Conservation (phyloP, 2,113 vertebrate species). For the Isurus oxyrinchus region DNA sequence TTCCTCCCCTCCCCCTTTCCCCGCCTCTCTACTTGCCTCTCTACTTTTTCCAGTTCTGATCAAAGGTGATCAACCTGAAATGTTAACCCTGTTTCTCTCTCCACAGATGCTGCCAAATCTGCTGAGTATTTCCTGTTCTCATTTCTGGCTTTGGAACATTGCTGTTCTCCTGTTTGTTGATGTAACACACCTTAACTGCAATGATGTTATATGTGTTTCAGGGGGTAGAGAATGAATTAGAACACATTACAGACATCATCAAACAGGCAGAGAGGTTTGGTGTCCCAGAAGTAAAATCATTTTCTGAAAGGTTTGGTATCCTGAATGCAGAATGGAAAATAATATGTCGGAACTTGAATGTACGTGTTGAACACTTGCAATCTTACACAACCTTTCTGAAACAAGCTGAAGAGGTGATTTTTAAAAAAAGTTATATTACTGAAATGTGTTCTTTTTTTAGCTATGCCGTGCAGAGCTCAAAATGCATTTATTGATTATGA, state of each 20-base stretch:
- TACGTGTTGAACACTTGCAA: conserved; percentile 59
- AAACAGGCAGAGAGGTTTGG: conserved; percentile 57
- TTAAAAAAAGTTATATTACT: background rate
- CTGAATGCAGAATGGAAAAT: conserved; percentile 63
- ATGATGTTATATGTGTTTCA: conserved; percentile 47
- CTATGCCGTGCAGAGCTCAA: background rate
- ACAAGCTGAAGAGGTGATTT: conserved; percentile 64
- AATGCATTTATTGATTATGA: background rate
- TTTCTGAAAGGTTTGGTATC: conserved; percentile 52
- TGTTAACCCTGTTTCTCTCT: background rate
- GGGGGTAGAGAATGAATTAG: conserved; percentile 58
- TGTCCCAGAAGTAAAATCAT: conserved; percentile 47
- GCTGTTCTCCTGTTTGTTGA: background rate
- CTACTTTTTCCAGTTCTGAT: background rate
- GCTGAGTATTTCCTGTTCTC: background rate
- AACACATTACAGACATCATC: conserved; percentile 58
- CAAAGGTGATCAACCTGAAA: background rate
- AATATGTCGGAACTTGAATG: conserved; percentile 54
- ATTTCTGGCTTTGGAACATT: background rate
- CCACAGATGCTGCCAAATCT: background rate
- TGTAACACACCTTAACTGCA: background rate
- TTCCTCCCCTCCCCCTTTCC: background rate
- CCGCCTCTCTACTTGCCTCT: background rate
- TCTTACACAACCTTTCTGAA: conserved; percentile 65
- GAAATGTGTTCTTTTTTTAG: background rate